Base-by-base conservation (phyloP, 2,888 invertebrate species). In the Aphrophora alni region DNA sequence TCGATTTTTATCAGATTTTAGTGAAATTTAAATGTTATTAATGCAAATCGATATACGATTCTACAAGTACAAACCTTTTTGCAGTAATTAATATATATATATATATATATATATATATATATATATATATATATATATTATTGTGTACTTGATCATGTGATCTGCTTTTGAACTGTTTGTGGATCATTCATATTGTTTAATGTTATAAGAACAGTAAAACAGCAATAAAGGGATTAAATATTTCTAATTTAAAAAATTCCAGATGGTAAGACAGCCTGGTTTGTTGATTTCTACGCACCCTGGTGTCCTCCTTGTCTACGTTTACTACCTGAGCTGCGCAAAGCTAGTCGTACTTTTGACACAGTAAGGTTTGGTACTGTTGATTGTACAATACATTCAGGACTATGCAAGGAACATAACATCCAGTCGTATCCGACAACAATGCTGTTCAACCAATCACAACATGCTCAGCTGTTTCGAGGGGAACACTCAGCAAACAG, bases 251-350 rank as follows among this genome's bases (percentile, higher is more conserved):
- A 3, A 5, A 33, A 81, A 69, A 75, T 84, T 82, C n/a, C 82
- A 89, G 89, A 87, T 71, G 85, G 85, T 76, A 71, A 68, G 21
- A 33, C 51, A 24, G 87, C 89, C 0, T 94, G 93, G 93, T 91
- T 94, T 84, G 89, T 95, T 28, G 94, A 95, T 86, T 95, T 94
- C 90, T 94, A 93, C 87, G 93, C 94, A 0, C 94, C 94, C 85
- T 94, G 94, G 93, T 95, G 95, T 87, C 94, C 94, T 5, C 94
- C 94, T 0, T 95, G 95, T 86, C 90, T 93, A 88, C 89, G 90
- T 81, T 88, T 94, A 83, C 88, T 94, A 80, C 93, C 93, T 17
- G 93, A 94, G 88, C 89, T 93, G 82, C 89, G 94, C 12, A 92
- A 92, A 87, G 92, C 93, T 21, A 92, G 93, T 78, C 87, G 89